A percentile compares a stretch with the other conserved stretches of the same genome.
Evolutionary conservation across 2,888 invertebrate genomes (phyloP).

Genomic region (Liopterus haemorrhoidalis): DNA sequence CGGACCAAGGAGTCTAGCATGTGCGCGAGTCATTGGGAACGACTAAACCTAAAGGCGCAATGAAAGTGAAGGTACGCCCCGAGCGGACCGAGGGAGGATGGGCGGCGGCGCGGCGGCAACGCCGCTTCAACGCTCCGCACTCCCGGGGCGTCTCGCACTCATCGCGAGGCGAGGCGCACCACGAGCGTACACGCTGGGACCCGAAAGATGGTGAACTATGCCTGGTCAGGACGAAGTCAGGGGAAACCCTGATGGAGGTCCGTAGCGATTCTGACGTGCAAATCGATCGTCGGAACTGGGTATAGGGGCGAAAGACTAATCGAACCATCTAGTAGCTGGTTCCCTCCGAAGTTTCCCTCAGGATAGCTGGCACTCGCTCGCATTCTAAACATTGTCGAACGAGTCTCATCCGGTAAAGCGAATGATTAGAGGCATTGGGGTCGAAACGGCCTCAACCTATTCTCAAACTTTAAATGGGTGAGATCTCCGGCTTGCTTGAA

Average conservation of each 20-base stretch:
- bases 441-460: slow-evolving; percentile 66
- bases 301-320: slow-evolving; percentile 64
- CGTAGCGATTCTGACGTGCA: slow-evolving; percentile 72
- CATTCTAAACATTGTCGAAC: slow-evolving; percentile 33
- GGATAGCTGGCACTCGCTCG: slow-evolving; percentile 57
- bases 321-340: slow-evolving; percentile 75
- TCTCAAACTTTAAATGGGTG: slow-evolving; percentile 74
- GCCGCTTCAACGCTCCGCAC: too few species aligned
- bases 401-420: slow-evolving; percentile 66
- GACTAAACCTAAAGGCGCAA: slow-evolving; percentile 55
- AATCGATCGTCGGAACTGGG: slow-evolving; percentile 69
- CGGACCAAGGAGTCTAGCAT: slow-evolving; percentile 65
- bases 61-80: slow-evolving; percentile 60
- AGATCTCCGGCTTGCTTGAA: slow-evolving; percentile 59
- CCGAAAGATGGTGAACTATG: slow-evolving; percentile 70
- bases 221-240: slow-evolving; percentile 63
- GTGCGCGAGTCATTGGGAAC: slow-evolving; percentile 59
- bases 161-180: slow-evolving; percentile 48
- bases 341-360: slow-evolving; percentile 71
- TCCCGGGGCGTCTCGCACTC: slow-evolving; percentile 51
- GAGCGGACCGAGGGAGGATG: too few species aligned
- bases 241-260: slow-evolving; percentile 67
- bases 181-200: slow-evolving; percentile 61
- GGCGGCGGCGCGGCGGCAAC: too few species aligned
- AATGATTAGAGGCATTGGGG: slow-evolving; percentile 68